Base-by-base conservation (phyloP, 2,888 invertebrate genomes). In the Mamestra brassicae region DNA sequence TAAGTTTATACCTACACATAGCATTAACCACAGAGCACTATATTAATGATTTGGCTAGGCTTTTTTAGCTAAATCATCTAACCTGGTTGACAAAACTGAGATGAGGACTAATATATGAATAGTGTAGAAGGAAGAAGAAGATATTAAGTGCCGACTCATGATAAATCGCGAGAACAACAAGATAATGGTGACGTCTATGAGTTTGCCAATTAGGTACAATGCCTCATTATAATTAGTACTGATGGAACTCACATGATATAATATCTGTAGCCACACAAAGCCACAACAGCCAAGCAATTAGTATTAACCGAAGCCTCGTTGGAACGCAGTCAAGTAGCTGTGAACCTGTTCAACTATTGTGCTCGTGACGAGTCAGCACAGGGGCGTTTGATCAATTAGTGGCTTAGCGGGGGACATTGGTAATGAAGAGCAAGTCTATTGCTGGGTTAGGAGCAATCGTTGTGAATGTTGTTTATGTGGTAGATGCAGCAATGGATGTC, bases 321-420 rank as follows among this genome's bases (percentile, higher is more conserved):
- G 26, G 26, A 26, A 62, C n/a, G 11, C 15, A 57, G 47, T 50
- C 54, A 50, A 66, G 62, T 65, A 52, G n/a, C 15, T 62, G 63
- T 60, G 55, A 60, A 67, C 64, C 67, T 64, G 61, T 70, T 52
- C 38, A 38, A 36, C 45, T 57, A 36, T 70, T 77, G 61, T 57
- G 77, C 17, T n/a, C 55, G 61, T 26, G 36, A 62, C 60, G 11
- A 62, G 62, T 61, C n/a, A 45, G 3, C 7, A 38, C 36, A 38
- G 34, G 34, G 42, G 17, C 64, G n/a, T 54, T 58, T 70, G 47
- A 66, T 67, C 78, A 78, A 80, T 78, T 71, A 65, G 58, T 68
- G 55, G 64, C 55, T 68, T 45, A 63, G 38, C n/a, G 34, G 10
- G 26, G 15, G 8, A 34, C 63, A 38, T 63, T 65, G 67, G 47